Conservation (phyloP, 2,797 vertebrate genomes). For the Poecile montanus region DNA sequence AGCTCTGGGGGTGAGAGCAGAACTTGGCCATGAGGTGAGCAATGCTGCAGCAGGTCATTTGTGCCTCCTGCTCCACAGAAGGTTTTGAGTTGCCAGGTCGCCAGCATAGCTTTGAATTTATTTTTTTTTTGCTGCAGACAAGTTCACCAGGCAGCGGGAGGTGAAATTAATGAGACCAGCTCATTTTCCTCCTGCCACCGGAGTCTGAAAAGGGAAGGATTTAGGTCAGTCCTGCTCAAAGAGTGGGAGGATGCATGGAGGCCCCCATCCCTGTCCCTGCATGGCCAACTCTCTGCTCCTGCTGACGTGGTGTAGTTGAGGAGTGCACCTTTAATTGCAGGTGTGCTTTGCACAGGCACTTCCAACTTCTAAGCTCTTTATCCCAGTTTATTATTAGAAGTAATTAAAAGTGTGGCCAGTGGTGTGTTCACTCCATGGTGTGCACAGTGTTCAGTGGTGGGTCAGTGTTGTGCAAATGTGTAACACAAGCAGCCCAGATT, state of each 20-base stretch:
- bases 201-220: not conserved
- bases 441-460: not conserved
- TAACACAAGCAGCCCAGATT: not conserved
- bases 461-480: not conserved
- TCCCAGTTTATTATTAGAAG: not conserved
- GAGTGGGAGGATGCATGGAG: not conserved
- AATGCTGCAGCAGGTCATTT: not conserved
- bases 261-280: not conserved
- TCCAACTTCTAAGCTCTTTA: slow-evolving; percentile 17
- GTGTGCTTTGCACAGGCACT: not conserved
- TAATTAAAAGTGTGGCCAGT: not conserved
- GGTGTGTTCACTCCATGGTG: fast-evolving
- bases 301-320: not conserved
- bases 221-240: slow-evolving; percentile 2
- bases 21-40: not conserved
- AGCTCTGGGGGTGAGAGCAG: not conserved
- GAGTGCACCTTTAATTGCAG: not conserved
- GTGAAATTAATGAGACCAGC: slow-evolving; percentile 36
- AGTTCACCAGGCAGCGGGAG: slow-evolving; percentile 1
- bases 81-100: not conserved
- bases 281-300: not conserved
- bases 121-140: not conserved
- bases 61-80: not conserved
- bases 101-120: not conserved
- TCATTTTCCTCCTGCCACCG: not conserved